Base-by-base conservation (phyloP, 2,888 invertebrate genomes). In the Drosophila prostipennis region DNA sequence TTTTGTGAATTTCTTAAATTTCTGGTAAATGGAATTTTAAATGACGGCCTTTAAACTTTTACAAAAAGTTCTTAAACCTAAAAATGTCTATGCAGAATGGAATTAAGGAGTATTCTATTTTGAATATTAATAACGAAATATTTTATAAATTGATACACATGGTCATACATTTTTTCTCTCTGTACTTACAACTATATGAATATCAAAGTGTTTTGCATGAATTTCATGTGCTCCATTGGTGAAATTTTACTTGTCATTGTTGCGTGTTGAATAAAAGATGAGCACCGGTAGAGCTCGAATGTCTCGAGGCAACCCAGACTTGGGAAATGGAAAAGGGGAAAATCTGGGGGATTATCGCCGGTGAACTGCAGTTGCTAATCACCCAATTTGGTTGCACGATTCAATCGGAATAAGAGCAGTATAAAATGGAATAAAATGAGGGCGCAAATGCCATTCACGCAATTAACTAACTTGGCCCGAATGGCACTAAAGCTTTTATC, bases 401-500 rank as follows among this genome's bases (percentile, higher is more conserved):
- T 72, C 63, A 76, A 74, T 74, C 61, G 60, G 48, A 60, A 37
- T 58, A 48, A 55, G 65, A 72, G 51, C 55, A 54, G 53, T 37
- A 45, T 39, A 43, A 51, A 23, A 53, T 16, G 29, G 37, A 51
- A 39, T 34, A 54, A 54, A 67, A 65, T 39, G 45, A 39, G 65
- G 45, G 54, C 39, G 16, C 52, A 59, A 46, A 60, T 74, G 75
- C 68, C 74, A 70, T 74, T 74, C 64, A 69, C 64, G 74, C 87
- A 82, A 87, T 84, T 87, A 84, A 78, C 76, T 80, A 69, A 72
- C 74, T 85, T 77, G 65, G 71, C 76, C 76, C 68, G 76, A 87
- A 82, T 80, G 76, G 78, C 80, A 83, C 79, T 83, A 78, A 83
- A 78, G 78, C 74, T 80, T 83, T 80, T 78, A 87, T 83, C 88